phyloP scores from a whole-genome alignment of 2,797 vertebrate species.

The Oreortyx pictus region DNA sequence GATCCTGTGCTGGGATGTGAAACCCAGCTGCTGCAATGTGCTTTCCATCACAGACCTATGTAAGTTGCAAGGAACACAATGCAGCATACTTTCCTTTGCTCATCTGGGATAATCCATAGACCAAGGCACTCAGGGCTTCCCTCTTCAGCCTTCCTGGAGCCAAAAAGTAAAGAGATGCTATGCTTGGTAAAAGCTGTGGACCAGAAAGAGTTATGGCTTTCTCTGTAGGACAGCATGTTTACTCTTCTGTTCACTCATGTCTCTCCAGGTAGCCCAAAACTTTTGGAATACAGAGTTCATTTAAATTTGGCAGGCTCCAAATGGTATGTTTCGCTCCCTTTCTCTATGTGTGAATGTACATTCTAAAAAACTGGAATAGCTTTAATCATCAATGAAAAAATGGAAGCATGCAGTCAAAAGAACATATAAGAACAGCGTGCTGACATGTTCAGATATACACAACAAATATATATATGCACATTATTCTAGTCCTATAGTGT shows the following conservation, averaged over 20 bases:
- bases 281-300: not conserved
- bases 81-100: not conserved
- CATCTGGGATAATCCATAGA: not conserved
- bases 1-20: not conserved
- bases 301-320: not conserved
- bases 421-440: not conserved
- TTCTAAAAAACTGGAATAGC: not conserved
- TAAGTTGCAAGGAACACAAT: not conserved
- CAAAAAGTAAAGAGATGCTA: not conserved
- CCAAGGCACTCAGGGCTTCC: not conserved
- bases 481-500: not conserved
- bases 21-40: not conserved
- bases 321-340: not conserved
- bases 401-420: not conserved
- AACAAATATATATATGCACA: not conserved
- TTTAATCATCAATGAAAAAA: not conserved
- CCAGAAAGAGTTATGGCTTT: not conserved
- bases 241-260: not conserved
- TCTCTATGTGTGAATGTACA: not conserved
- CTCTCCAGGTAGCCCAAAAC: not conserved
- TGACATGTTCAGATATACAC: not conserved
- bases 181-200: not conserved
- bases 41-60: not conserved
- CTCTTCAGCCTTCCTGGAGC: not conserved
- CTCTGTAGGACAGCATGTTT: not conserved